Evolutionary conservation across 2,888 invertebrate genomes (phyloP), one percentile per base, ranked within the genome.

Genomic region (Dasypolia templi): DNA sequence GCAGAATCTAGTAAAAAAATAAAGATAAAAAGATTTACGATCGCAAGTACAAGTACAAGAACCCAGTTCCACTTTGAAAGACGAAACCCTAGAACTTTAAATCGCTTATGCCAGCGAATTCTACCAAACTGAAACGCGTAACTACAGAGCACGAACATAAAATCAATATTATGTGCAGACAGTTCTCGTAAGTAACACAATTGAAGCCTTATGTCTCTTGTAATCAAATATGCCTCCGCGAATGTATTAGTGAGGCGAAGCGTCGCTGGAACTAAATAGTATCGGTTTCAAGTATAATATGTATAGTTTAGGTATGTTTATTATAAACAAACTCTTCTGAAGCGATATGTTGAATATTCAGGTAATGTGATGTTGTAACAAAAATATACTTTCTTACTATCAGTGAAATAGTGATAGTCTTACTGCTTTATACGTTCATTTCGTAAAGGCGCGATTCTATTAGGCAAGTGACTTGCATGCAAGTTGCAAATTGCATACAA

Each of bases 181-280:
- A 49, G 55, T 29, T 72, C 61, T 39, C 44, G 59, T 44, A 62
- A 49, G 39, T 79, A 78, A 82, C 63, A 61, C 62, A 64, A 72
- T 75, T 62, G 86, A 84, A 86, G 66, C 82, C 84, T 42, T 80
- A 86, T 63, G 78, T 62, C 32, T n/a, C 39, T 46, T 77, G 82
- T 86, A 84, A 86, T 80, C 72, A 78, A 80, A 86, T 82, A 85
- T 75, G 70, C 58, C 66, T 62, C 61, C 68, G 81, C 73, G 69
- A 81, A 76, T 75, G 77, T 84, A 65, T 77, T 71, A 83, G 72
- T 80, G 51, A 53, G 44, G 53, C 29, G 72, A 58, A 35, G 69
- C 75, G 35, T 56, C 56, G 56, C 32, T 79, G 72, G 56, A 75
- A 81, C 74, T 78, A 81, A 71, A 74, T 68, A 35, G 74, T 79